These are phyloP conservation scores for Botrylloides violaceus DNA, from an alignment of 23 tunicate genomes.

Conservation along the genomic window DNA sequence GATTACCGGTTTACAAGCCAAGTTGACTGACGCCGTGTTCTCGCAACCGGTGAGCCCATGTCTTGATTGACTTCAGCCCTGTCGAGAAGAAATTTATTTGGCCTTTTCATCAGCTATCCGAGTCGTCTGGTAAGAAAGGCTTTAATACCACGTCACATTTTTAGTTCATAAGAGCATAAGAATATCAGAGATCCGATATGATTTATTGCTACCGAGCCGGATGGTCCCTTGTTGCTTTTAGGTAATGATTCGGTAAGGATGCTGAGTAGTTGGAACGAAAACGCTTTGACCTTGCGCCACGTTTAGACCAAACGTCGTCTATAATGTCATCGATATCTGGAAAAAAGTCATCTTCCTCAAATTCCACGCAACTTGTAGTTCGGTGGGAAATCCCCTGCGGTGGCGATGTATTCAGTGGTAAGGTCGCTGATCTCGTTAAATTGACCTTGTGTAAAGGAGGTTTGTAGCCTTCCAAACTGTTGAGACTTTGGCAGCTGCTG, in stretches of 20 bases:
- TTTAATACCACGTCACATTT: too few relatives aligned
- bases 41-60: too few relatives aligned
- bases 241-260: slow-evolving; percentile 12
- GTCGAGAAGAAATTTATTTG: too few relatives aligned
- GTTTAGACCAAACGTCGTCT: slow-evolving; percentile 4
- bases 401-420: slow-evolving; percentile 2
- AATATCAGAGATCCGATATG: too few relatives aligned
- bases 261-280: slow-evolving; percentile 8
- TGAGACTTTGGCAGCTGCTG: slow-evolving; percentile 10
- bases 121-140: too few relatives aligned
- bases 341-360: slow-evolving; percentile 13
- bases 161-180: too few relatives aligned
- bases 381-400: not conserved
- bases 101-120: too few relatives aligned
- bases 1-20: too few relatives aligned
- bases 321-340: slow-evolving; percentile 12
- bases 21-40: too few relatives aligned
- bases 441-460: not conserved
- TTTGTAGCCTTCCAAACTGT: slow-evolving; percentile 10
- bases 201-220: too few relatives aligned
- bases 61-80: too few relatives aligned
- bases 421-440: not conserved
- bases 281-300: not conserved
- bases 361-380: slow-evolving; percentile 1
- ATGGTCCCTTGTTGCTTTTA: not conserved